phyloP scores from a whole-genome alignment of 2,797 vertebrate species.

The Halcyon leucocephala region DNA sequence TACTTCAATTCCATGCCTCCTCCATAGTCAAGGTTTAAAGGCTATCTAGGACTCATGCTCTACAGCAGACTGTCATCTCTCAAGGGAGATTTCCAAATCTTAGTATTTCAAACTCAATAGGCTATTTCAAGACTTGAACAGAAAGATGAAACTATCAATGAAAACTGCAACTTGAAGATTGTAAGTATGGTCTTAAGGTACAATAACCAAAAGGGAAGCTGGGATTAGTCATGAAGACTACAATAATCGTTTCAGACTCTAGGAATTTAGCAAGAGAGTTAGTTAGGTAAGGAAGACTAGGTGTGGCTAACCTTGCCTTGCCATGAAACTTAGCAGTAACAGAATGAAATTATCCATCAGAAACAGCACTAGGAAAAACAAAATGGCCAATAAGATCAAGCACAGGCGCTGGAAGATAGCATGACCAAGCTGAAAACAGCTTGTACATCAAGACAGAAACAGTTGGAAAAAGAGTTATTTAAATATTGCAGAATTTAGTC shows the following conservation, averaged over 20 bases:
- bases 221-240: not conserved
- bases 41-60: not conserved
- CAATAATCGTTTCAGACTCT: not conserved
- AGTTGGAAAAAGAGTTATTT: not conserved
- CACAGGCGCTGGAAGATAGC: not conserved
- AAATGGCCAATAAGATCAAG: not conserved
- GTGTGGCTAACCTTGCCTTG: not conserved
- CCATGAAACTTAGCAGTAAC: not conserved
- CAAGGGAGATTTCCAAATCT: not conserved
- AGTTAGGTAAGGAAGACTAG: not conserved
- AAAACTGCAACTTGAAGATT: not conserved
- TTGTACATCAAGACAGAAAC: not conserved
- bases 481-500: not conserved
- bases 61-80: not conserved
- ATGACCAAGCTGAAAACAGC: not conserved
- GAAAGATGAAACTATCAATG: not conserved
- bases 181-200: not conserved
- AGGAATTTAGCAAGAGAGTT: not conserved
- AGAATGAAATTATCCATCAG: not conserved
- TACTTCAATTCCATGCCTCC: not conserved
- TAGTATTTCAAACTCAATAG: not conserved
- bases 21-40: not conserved
- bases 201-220: not conserved
- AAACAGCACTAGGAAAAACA: not conserved
- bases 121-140: not conserved